Conservation (phyloP, 2,888 invertebrate genomes). For the Plusia festucae region DNA sequence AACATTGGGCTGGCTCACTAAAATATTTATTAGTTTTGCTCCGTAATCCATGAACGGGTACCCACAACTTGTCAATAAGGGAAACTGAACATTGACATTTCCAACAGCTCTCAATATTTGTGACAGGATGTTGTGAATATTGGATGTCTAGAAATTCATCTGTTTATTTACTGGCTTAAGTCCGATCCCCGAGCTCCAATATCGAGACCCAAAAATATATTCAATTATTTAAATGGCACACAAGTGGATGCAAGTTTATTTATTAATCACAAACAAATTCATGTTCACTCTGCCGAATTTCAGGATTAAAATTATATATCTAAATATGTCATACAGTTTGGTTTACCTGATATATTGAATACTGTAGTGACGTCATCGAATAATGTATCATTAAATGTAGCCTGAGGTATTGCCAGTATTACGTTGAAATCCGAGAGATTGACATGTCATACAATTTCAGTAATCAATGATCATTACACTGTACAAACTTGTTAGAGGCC, state of each 20-base stretch:
- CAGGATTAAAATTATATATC: background rate
- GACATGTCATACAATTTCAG: conserved; percentile 1
- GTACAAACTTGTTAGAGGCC: background rate
- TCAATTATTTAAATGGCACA: background rate
- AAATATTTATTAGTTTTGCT: conserved; percentile 65
- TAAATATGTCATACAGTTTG: background rate
- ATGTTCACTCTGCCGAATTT: background rate
- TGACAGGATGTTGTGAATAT: conserved; percentile 67
- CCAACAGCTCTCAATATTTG: conserved; percentile 62
- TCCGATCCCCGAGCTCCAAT: conserved; percentile 1
- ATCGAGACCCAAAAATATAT: background rate
- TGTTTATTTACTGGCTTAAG: conserved; percentile 36
- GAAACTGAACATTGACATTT: conserved; percentile 59
- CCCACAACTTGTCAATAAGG: conserved; percentile 67
- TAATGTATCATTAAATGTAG: background rate
- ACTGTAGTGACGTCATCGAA: background rate
- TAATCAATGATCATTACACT: background rate
- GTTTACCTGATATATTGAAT: background rate
- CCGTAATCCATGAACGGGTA: conserved; percentile 45
- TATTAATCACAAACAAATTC: background rate
- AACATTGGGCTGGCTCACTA: conserved; percentile 37
- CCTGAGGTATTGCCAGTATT: background rate
- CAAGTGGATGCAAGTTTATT: background rate
- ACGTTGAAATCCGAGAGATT: background rate
- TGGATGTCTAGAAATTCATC: conserved; percentile 54